Base-by-base conservation (phyloP, 2,113 vertebrate genomes). In the Oxyruncus cristatus region DNA sequence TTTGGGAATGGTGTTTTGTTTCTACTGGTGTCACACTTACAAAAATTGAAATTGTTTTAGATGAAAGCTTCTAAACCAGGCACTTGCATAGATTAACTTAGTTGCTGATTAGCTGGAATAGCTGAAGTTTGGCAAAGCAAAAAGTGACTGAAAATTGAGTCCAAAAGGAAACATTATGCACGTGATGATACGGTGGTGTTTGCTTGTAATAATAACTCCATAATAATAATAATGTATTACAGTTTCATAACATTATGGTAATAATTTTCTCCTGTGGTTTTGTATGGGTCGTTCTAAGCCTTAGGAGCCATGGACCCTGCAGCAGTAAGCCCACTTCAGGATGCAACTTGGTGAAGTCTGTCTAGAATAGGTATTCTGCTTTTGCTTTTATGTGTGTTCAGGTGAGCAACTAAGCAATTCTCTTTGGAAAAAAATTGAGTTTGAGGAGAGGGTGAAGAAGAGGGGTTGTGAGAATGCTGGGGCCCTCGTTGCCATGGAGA, bases 401-500 rank as follows among this genome's bases (percentile, higher is more conserved):
- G 72, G 63, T 86, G 67, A 83, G 39, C 46, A 16, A 7, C 53
- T 24, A 41, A 67, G 47, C 72, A 74, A 3, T 68, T 85, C 12
- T 78, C 28, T 79, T 59, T 0, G 2, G 56, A 78, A 61, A 56
- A 92, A 87, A 85, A 44, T 5, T n/a, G 73, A 78, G 37, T 96
- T 91, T 89, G 53, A 73, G 77, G 61, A 73, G 42, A 20, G 33
- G 74, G 53, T 75, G 77, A 49, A 59, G 81, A 77, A 71, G 53
- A 86, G 53, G 70, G 70, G 20, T 26, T 95, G 14, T 66, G 28
- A 77, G 88, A 79, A 46, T 46, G 70, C 63, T 49, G 27, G 3
- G 8, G 18, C 82, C n/a, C 66, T n/a, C 0, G 88, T 97, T 95
- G 91, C 92, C 70, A 93, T 89, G 92, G 93, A 97, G 89, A 91